Percentiles rank a stretch among this genome's conserved stretches.
phyloP scores from a whole-genome alignment of 2,888 invertebrate genomes.

The Drosophila mulleri region DNA sequence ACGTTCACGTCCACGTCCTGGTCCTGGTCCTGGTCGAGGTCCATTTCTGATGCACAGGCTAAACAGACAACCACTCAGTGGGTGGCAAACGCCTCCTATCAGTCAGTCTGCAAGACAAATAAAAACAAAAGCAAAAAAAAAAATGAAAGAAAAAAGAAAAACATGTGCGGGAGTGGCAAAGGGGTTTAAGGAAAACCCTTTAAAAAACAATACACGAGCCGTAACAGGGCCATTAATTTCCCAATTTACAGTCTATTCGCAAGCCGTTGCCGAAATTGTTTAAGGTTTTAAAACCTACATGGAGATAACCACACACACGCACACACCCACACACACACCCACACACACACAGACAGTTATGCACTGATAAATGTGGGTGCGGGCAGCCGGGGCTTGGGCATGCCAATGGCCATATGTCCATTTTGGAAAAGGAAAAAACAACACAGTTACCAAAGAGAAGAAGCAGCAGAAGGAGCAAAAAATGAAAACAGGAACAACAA shows the following conservation, averaged over 20 bases:
- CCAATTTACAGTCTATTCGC: conserved; percentile 80
- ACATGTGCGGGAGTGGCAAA: conserved; percentile 29
- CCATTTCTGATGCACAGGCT: conserved; percentile 25
- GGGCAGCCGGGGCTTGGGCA: conserved; percentile 28
- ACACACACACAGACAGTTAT: neutral
- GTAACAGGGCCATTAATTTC: conserved; percentile 78
- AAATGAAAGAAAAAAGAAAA: conserved; percentile 32
- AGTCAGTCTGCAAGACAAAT: conserved; percentile 28
- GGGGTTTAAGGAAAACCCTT: conserved; percentile 61
- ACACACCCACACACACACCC: conserved; percentile 3
- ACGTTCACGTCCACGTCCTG: conserved; percentile 12
- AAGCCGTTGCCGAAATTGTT: conserved; percentile 79
- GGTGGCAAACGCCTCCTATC: conserved; percentile 37
- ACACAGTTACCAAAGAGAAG: conserved; percentile 45
- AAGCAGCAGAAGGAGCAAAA: neutral
- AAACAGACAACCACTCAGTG: conserved; percentile 8
- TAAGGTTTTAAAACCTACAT: conserved; percentile 76
- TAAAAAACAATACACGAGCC: conserved; percentile 80
- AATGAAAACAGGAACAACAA: conserved; percentile 47
- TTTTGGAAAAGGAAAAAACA: conserved; percentile 67
- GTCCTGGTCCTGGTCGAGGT: conserved; percentile 20
- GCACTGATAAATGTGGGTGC: conserved; percentile 55
- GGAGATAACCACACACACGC: conserved; percentile 54
- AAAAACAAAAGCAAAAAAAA: neutral
- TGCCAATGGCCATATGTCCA: conserved; percentile 81